These are phyloP conservation scores for Standfussiana lucernea DNA, from an alignment of 2,888 invertebrate genomes.

Conservation along the genomic window DNA sequence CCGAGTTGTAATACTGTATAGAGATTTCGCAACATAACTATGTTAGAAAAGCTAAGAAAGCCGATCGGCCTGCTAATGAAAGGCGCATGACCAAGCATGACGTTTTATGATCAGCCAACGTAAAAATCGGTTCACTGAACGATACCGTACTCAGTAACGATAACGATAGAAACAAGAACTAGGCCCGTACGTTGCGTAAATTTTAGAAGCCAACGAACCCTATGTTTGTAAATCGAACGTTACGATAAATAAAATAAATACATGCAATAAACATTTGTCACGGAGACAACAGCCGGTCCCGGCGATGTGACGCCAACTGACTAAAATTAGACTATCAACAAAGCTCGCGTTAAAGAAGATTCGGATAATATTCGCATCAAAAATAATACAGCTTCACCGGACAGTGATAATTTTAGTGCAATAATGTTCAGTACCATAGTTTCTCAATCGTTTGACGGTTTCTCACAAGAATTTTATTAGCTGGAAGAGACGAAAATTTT, in stretches of 20 bases:
- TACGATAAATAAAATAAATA: slow-evolving; percentile 78
- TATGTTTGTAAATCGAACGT: slow-evolving; percentile 74
- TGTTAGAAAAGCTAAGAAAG: slow-evolving; percentile 2
- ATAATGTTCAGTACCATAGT: slow-evolving; percentile 58
- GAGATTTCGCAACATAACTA: slow-evolving; percentile 8
- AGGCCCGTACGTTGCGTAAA: slow-evolving; percentile 74
- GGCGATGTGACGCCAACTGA: slow-evolving; percentile 72
- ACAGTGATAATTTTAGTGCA: slow-evolving; percentile 66
- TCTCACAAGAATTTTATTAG: slow-evolving; percentile 24
- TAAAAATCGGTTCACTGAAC: slow-evolving; percentile 68
- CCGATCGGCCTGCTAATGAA: slow-evolving; percentile 17
- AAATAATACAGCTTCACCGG: slow-evolving; percentile 68
- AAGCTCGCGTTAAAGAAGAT: slow-evolving; percentile 68
- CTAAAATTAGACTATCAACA: slow-evolving; percentile 81
- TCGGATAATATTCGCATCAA: slow-evolving; percentile 70
- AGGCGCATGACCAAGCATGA: slow-evolving; percentile 32
- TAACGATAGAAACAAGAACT: slow-evolving; percentile 60
- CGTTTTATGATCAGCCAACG: slow-evolving; percentile 37
- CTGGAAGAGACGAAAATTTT: slow-evolving; percentile 3
- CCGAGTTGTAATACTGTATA: neutral
- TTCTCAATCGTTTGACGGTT: slow-evolving; percentile 32
- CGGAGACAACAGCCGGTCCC: slow-evolving; percentile 67
- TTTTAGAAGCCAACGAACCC: slow-evolving; percentile 78
- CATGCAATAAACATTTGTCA: slow-evolving; percentile 79
- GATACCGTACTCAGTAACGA: slow-evolving; percentile 69